Percentiles rank a stretch among this genome's conserved stretches.
These are phyloP conservation scores for Penaeus monodon DNA, from an alignment of 2,888 invertebrate species.

Conservation along the genomic window DNA sequence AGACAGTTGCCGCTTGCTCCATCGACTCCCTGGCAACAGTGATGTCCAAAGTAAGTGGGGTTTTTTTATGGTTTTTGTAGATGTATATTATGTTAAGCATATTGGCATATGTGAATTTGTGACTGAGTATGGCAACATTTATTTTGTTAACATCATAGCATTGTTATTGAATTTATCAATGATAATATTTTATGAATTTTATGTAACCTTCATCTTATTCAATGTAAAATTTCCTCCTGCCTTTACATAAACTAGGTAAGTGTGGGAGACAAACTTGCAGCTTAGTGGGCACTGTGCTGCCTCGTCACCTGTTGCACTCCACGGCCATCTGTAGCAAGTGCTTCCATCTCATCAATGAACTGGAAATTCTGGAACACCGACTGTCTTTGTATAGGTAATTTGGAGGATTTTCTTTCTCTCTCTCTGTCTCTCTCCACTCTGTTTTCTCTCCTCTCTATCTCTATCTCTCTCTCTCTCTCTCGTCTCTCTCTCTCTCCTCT, in stretches of 20 bases:
- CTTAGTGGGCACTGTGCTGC: conserved; percentile 45
- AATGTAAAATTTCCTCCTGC: not conserved
- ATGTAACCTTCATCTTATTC: not conserved
- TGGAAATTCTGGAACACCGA: conserved; percentile 62
- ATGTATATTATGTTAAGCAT: too few species aligned
- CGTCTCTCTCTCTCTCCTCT: too few species aligned
- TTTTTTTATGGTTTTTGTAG: not conserved
- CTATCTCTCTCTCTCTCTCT: too few species aligned
- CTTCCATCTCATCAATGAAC: conserved; percentile 61
- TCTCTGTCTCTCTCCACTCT: not conserved
- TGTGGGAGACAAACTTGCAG: conserved; percentile 60
- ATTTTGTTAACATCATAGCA: not conserved
- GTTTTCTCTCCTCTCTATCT: not conserved
- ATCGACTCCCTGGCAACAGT: conserved; percentile 55
- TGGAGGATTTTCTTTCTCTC: not conserved
- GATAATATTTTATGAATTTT: too few species aligned
- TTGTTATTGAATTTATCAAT: not conserved
- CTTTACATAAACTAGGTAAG: conserved; percentile 40
- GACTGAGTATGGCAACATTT: too few species aligned
- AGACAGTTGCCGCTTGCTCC: conserved; percentile 17
- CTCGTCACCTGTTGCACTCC: conserved; percentile 42
- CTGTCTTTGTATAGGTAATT: conserved; percentile 44
- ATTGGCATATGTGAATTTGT: too few species aligned
- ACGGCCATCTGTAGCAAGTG: conserved; percentile 62
- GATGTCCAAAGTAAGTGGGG: conserved; percentile 54